These are phyloP conservation scores for Schizotus pectinicornis DNA, from an alignment of 2,888 invertebrate species.

Conservation along the genomic window DNA sequence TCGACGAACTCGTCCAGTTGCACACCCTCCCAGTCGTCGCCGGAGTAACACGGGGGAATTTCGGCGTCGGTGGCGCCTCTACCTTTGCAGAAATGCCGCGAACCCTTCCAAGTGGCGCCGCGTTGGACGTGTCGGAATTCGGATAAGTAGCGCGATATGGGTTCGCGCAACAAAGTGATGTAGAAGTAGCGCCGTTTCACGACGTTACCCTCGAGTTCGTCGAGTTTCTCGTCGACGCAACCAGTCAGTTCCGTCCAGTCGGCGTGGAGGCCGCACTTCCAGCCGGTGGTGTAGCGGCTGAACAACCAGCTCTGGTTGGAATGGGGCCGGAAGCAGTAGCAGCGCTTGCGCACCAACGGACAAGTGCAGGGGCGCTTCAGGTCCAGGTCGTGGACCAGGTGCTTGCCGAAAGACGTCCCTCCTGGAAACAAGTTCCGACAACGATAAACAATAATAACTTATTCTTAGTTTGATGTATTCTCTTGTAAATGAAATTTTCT, in stretches of 20 bases:
- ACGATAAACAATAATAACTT: no score
- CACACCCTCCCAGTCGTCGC: conserved; percentile 88
- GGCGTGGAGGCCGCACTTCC: conserved; percentile 98
- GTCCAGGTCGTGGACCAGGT: conserved; percentile 94
- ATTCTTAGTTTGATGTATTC: no score
- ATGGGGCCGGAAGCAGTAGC: conserved; percentile 90
- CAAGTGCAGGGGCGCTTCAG: conserved; percentile 93
- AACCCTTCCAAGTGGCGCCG: conserved; percentile 95
- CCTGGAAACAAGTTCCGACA: conserved; percentile 56
- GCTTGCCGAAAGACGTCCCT: conserved; percentile 96
- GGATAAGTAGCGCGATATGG: conserved; percentile 90
- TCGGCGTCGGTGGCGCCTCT: conserved; percentile 80
- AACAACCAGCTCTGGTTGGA: conserved; percentile 97
- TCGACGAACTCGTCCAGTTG: conserved; percentile 88
- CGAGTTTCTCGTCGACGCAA: conserved; percentile 90
- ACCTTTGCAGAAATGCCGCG: conserved; percentile 75
- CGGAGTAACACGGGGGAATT: conserved; percentile 80
- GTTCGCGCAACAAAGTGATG: conserved; percentile 93
- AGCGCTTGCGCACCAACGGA: conserved; percentile 85
- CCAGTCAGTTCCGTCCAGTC: conserved; percentile 97
- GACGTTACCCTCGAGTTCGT: conserved; percentile 81
- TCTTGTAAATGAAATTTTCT: no score
- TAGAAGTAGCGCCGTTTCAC: conserved; percentile 81
- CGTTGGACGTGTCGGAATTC: conserved; percentile 97
- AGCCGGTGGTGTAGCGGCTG: conserved; percentile 95